Evolutionary conservation across 2,888 invertebrate genomes (phyloP), one percentile per base, ranked within the genome.

Genomic region (Lepidonotus clava): DNA sequence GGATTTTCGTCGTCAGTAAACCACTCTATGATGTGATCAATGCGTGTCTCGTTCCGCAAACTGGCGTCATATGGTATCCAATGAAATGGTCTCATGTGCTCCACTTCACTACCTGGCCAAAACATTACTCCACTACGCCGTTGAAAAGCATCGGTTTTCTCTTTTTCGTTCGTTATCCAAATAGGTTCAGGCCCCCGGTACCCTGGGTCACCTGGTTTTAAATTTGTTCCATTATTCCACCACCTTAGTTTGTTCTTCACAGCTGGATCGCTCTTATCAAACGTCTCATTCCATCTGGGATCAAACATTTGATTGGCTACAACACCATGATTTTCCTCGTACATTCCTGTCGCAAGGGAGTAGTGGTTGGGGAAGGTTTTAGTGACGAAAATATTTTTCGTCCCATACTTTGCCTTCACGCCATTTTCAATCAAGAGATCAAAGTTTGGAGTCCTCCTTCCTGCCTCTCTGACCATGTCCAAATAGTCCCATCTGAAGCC

Each of bases 301-400:
- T 96, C 96, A 91, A 95, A 96, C 90, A 96, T 95, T 40, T 92
- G 91, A 92, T 96, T 96, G 14, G 95, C 96, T 1, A 96, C 93
- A 46, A 97, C 96, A 0, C 97, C 97, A 93, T 97, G 97, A 24
- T 94, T 95, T 92, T 96, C 96, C 0, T 96, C 95, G 91, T 96
- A 96, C 24, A 92, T 83, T 34, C 94, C 94, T 6, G 94, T 97
- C 0, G 96, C 96, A 86, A 97, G 96, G 0, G 96, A 95, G 91
- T 96, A 96, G 93, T 97, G 97, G 94, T 97, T 97, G 0, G 96
- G 96, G 91, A 96, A 96, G 0, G 97, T 97, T 94, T 96, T 96
- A 0, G 97, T 96, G 1, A 92, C 89, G 87, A 93, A 94, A 0
- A 91, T 90, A 90, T 93, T 90, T 67, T 88, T 88, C 8, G 89